Percentiles rank a stretch among this genome's conserved stretches.
These are phyloP conservation scores for Meriones unguiculatus DNA, from an alignment of 2,113 vertebrate species.

Conservation along the genomic window DNA sequence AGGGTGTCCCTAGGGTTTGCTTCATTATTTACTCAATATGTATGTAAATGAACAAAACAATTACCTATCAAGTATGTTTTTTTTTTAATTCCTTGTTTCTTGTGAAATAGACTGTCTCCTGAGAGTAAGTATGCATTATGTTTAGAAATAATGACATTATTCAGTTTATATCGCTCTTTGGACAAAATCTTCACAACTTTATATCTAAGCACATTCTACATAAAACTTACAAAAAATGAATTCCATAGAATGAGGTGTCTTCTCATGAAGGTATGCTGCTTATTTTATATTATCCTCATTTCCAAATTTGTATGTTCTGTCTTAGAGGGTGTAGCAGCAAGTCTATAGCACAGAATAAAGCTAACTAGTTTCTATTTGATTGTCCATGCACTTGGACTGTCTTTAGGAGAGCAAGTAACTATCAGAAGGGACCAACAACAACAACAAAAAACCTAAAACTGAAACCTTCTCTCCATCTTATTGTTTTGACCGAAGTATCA, in stretches of 20 bases:
- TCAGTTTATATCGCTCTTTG: slow-evolving; percentile 34
- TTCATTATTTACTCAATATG: not conserved
- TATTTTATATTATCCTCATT: not conserved
- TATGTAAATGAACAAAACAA: not conserved
- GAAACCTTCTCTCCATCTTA: not conserved
- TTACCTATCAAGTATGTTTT: not conserved
- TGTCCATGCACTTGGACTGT: not conserved
- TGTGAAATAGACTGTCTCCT: not conserved
- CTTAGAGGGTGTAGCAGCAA: not conserved
- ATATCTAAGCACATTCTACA: not conserved
- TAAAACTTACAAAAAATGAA: not conserved
- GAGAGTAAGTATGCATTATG: not conserved
- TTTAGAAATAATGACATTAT: not conserved
- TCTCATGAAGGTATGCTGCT: not conserved
- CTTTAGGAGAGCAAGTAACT: not conserved
- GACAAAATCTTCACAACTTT: not conserved
- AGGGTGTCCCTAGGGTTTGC: not conserved
- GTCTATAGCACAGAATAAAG: not conserved
- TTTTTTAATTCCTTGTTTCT: not conserved
- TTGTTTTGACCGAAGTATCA: not conserved
- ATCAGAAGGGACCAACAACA: not conserved
- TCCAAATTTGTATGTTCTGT: not conserved
- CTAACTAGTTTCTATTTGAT: not conserved
- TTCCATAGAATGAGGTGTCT: not conserved
- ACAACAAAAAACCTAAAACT: not conserved